Evolutionary conservation across 2,888 invertebrate species (phyloP), one percentile per base, ranked within the genome.

Genomic region (Tetropium fuscum): DNA sequence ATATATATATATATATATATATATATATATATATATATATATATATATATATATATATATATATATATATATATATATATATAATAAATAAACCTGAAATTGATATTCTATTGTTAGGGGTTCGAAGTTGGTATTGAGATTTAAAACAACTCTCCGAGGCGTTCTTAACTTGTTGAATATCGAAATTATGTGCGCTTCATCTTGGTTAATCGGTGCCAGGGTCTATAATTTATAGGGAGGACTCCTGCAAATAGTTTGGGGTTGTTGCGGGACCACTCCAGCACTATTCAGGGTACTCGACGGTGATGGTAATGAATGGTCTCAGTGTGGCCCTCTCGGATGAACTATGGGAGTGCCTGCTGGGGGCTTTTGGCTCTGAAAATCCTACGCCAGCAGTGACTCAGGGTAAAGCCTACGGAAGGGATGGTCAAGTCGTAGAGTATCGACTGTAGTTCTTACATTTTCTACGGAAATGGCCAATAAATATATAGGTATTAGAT

Each of bases 231-330:
- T 58, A 58, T 58, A 34, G 58, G 40, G 44, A 19, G 18, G 41
- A 41, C 47, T 30, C 32, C 58, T 53, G 53, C 53, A 53, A 58
- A 54, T 45, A 54, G 53, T 49, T 47, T 41, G 22, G 27, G 53
- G 58, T 32, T 34, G 58, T 30, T 41, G 25, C 47, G 45, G 53
- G 48, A 58, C 41, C 53, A 47, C 58, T 40, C 16, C 45, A 53
- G 53, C 53, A 53, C 58, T 45, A 53, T 53, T 58, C 58, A 53
- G 53, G 47, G 53, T 53, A 47, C 58, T 45, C 53, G 34, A 48
- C 58, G 51, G 58, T 53, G 58, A 58, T 58, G 47, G 45, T 53
- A 58, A 58, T 58, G 58, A 43, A 58, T 58, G 58, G 58, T 58
- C 58, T 58, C 58, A 15, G 22, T 53, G 58, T 53, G 58, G 53